These are phyloP conservation scores for Dermatophagoides farinae DNA, from an alignment of 1,140 invertebrate genomes.

Conservation along the genomic window DNA sequence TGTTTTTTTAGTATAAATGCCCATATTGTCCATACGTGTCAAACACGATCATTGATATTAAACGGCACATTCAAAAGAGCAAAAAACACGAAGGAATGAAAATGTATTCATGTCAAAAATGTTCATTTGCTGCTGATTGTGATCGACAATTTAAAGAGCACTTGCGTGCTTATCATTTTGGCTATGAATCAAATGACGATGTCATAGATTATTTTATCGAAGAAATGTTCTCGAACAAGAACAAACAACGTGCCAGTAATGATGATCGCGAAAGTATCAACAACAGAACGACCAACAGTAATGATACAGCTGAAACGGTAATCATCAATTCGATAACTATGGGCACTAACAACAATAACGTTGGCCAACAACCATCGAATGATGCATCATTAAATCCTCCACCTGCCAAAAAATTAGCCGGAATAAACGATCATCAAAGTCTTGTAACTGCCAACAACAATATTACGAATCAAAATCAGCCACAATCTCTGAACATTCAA, in stretches of 20 bases:
- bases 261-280: background rate
- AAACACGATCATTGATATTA: slow-evolving; percentile 31
- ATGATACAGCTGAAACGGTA: background rate
- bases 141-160: slow-evolving; percentile 10
- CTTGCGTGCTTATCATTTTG: slow-evolving; percentile 5
- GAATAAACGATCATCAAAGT: background rate
- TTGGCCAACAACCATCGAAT: background rate
- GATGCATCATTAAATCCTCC: background rate
- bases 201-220: slow-evolving; percentile 12
- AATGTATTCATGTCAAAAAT: slow-evolving; percentile 9
- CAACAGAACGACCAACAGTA: too few relatives aligned
- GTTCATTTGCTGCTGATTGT: slow-evolving; percentile 4
- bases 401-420: background rate
- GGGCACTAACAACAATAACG: background rate
- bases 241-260: background rate
- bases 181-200: background rate
- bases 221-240: slow-evolving; percentile 10
- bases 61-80: slow-evolving; percentile 9
- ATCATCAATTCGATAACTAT: background rate
- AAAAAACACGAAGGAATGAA: slow-evolving; percentile 12
- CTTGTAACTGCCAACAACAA: background rate
- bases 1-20: slow-evolving; percentile 28
- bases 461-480: background rate
- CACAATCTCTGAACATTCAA: background rate
- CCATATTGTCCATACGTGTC: slow-evolving; percentile 56